phyloP scores from a whole-genome alignment of 2,797 vertebrate species.

The Microcaecilia unicolor region DNA sequence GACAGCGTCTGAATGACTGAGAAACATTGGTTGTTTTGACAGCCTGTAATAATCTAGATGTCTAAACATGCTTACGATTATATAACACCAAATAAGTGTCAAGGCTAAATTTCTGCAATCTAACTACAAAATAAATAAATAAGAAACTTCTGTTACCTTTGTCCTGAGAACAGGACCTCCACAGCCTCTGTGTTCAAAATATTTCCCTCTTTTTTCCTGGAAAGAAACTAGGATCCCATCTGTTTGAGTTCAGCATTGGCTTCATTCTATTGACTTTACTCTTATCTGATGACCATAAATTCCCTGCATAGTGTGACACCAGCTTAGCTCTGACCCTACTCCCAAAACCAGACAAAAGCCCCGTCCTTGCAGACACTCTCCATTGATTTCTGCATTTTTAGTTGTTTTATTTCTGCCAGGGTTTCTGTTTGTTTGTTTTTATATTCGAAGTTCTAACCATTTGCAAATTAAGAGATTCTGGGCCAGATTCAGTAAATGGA shows the following conservation, averaged over 20 bases:
- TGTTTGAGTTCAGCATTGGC: conserved; percentile 13
- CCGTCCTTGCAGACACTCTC: conserved; percentile 10
- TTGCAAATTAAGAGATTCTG: conserved; percentile 27
- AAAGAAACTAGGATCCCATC: conserved; percentile 19
- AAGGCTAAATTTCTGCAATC: not conserved
- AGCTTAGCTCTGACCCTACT: conserved; percentile 30
- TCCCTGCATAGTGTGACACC: conserved; percentile 26
- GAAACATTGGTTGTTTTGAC: too few relatives aligned
- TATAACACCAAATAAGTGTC: too few relatives aligned
- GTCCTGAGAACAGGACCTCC: not conserved
- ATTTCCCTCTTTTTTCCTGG: not conserved
- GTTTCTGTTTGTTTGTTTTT: too few relatives aligned
- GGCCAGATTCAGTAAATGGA: too few relatives aligned
- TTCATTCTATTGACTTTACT: conserved; percentile 32
- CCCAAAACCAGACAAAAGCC: conserved; percentile 22
- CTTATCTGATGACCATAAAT: conserved; percentile 39
- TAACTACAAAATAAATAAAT: not conserved
- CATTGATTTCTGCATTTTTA: conserved; percentile 8
- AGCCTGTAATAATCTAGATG: too few relatives aligned
- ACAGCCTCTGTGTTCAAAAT: not conserved
- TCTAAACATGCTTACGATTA: too few relatives aligned
- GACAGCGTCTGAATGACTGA: too few relatives aligned
- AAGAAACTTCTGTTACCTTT: not conserved
- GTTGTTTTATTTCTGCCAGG: conserved; percentile 15
- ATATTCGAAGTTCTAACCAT: conserved; percentile 23